Conservation (phyloP, 2,797 vertebrate species). For the Atherinosoma microstoma region DNA sequence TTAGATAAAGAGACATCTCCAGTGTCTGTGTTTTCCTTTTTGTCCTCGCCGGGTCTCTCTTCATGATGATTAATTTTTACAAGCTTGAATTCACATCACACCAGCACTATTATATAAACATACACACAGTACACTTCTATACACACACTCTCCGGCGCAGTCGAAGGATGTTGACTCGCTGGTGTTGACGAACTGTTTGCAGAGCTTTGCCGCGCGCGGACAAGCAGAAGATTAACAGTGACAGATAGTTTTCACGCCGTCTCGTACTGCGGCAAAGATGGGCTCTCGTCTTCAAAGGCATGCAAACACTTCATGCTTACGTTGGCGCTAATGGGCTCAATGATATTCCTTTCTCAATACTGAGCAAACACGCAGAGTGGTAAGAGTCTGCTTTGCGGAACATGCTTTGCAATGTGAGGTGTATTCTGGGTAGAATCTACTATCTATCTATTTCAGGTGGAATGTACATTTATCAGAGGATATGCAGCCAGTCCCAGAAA, state of each 20-base stretch:
- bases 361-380: slow-evolving; percentile 24
- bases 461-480: slow-evolving; percentile 71
- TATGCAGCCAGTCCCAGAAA: slow-evolving; percentile 40
- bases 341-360: slow-evolving; percentile 28
- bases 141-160: neutral
- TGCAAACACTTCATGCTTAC: slow-evolving; percentile 5
- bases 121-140: neutral
- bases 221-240: slow-evolving; percentile 55
- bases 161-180: slow-evolving; percentile 26
- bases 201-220: slow-evolving; percentile 25
- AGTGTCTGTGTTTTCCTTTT: neutral
- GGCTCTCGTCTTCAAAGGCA: slow-evolving; percentile 52
- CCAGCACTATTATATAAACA: slow-evolving; percentile 3
- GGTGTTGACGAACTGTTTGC: slow-evolving; percentile 38
- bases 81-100: neutral
- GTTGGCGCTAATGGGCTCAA: slow-evolving; percentile 21
- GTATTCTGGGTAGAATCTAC: slow-evolving; percentile 51
- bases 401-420: slow-evolving; percentile 7
- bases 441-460: slow-evolving; percentile 35
- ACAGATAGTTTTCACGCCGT: slow-evolving; percentile 33
- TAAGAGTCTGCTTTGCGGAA: slow-evolving; percentile 5
- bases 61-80: neutral
- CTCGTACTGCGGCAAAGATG: neutral
- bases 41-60: neutral
- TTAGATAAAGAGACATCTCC: neutral